Evolutionary conservation across 2,113 vertebrate species (phyloP), one percentile per base, ranked within the genome.

Genomic region (Elephas maximus): DNA sequence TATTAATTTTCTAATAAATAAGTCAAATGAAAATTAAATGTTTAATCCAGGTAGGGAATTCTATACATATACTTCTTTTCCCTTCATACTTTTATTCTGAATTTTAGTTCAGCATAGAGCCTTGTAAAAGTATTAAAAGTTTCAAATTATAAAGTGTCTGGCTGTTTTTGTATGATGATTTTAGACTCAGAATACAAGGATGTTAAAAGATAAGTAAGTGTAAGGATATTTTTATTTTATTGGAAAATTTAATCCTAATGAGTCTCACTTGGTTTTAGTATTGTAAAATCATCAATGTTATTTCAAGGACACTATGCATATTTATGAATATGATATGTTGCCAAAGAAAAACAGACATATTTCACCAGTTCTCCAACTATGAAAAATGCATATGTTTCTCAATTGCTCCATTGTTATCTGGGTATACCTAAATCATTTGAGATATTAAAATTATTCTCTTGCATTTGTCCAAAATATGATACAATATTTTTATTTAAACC

Each of bases 161-260:
- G 8, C 37, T 78, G 1, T 78, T 91, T 97, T 97, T 97, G 86
- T 96, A 93, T 96, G 91, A 93, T 92, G 97, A 97, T 85, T 93
- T 88, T 97, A 77, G 86, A 95, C 97, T 97, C 85, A 97, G 33
- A 96, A 79, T 53, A 97, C 30, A 93, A 0, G 33, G 28, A 95
- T 76, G 65, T 95, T 97, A 92, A 97, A 96, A 79, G 71, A 84
- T 90, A 96, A 96, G 18, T 90, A 96, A 96, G 18, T 71, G 33
- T 91, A 97, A 60, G 10, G 79, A 95, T 10, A 51, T 91, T 97
- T 94, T 88, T 86, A 62, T 97, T 95, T 97, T 94, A 92, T 78
- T 30, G 57, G 45, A 88, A 98, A 97, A 1, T 97, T 96, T 94
- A 95, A 90, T 83, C 88, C 94, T 30, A 92, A 96, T 96, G 26